Conservation (phyloP, 1,140 invertebrate genomes). For the Delia radicum region DNA sequence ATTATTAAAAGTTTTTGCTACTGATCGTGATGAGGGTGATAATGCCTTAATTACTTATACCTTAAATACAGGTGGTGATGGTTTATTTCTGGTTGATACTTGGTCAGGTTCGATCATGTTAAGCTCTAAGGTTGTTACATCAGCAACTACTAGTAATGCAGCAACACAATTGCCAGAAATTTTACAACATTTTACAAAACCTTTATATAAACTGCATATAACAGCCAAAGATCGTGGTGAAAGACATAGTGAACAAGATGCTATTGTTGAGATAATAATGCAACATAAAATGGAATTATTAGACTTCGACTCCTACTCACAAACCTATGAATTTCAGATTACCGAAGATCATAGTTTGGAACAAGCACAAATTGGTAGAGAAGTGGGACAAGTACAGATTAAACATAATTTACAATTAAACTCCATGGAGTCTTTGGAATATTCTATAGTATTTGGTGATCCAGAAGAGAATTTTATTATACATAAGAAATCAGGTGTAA, state of each 20-base stretch:
- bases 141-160: not conserved
- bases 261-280: conserved; percentile 78
- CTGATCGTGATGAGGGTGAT: conserved; percentile 78
- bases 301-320: conserved; percentile 69
- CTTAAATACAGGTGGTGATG: conserved; percentile 75
- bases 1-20: conserved; percentile 72
- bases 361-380: conserved; percentile 60
- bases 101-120: conserved; percentile 72
- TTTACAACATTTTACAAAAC: conserved; percentile 58
- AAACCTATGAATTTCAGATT: conserved; percentile 77
- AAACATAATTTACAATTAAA: conserved; percentile 47
- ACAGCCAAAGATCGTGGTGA: conserved; percentile 79
- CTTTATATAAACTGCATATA: conserved; percentile 70
- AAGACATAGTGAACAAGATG: conserved; percentile 68
- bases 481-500: conserved; percentile 73
- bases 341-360: conserved; percentile 71
- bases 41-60: conserved; percentile 78
- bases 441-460: conserved; percentile 84
- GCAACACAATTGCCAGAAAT: not conserved
- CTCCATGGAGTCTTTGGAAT: conserved; percentile 53
- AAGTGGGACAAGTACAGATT: conserved; percentile 77
- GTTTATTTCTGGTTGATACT: conserved; percentile 75
- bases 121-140: conserved; percentile 56
- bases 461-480: conserved; percentile 76
- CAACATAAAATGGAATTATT: conserved; percentile 68